Evolutionary conservation across 2,113 vertebrate species (phyloP).

Genomic region (Gnathonemus longibarbis): DNA sequence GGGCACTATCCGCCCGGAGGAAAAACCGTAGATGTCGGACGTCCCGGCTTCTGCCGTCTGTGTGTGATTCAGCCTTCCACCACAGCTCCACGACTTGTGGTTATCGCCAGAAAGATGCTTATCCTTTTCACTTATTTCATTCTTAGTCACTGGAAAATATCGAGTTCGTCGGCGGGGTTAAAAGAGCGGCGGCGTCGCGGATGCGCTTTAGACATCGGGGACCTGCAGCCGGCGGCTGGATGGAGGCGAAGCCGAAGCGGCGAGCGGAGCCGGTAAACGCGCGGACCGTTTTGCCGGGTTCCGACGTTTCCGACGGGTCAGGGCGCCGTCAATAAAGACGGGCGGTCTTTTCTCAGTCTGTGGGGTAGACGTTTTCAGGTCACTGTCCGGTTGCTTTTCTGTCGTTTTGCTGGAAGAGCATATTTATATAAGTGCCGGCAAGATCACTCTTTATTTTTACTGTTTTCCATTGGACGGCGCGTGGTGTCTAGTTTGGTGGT

Average conservation of each 20-base stretch:
- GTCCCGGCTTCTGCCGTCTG: slow-evolving; percentile 2
- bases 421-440: background rate
- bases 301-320: background rate
- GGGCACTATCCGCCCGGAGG: background rate
- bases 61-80: slow-evolving; percentile 28
- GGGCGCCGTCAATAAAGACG: background rate
- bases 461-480: background rate
- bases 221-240: background rate
- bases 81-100: slow-evolving; percentile 33
- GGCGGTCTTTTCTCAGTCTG: background rate
- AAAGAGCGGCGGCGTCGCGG: background rate
- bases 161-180: background rate
- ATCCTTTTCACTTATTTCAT: slow-evolving; percentile 51
- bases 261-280: background rate
- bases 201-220: background rate
- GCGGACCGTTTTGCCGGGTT: background rate
- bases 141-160: slow-evolving; percentile 56
- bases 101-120: slow-evolving; percentile 27
- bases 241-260: background rate
- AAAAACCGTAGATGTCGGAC: slow-evolving; percentile 10
- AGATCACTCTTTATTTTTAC: background rate
- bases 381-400: background rate
- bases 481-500: background rate
- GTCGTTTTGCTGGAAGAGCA: background rate
- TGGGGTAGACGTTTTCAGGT: background rate